Evolutionary conservation across 2,888 invertebrate genomes (phyloP).

Genomic region (Apodemia duryi): DNA sequence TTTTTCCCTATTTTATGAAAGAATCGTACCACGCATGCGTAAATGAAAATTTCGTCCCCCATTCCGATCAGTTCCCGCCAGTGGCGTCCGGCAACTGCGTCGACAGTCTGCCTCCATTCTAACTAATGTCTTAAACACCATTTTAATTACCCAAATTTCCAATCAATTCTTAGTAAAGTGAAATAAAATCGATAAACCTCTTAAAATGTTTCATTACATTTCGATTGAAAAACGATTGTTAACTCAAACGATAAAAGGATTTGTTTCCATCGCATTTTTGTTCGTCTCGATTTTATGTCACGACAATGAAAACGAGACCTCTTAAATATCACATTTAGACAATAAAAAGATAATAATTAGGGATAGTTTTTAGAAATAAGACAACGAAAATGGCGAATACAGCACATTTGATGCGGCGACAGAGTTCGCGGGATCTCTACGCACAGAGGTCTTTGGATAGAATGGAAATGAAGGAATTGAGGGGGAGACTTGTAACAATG

Average conservation of each 20-base stretch:
- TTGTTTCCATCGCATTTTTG: not conserved
- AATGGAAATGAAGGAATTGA: constrained; percentile 91
- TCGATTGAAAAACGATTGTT: constrained; percentile 20
- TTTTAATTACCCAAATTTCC: constrained; percentile 20
- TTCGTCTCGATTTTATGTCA: constrained; percentile 55
- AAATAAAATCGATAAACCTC: constrained; percentile 29
- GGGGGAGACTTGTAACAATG: constrained; percentile 86
- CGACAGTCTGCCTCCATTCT: constrained; percentile 36
- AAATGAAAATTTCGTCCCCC: constrained; percentile 31
- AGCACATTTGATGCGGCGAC: constrained; percentile 91
- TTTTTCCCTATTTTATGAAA: constrained; percentile 31
- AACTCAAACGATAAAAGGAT: not conserved
- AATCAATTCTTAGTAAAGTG: constrained; percentile 34
- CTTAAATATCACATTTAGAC: constrained; percentile 28
- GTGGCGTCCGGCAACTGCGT: constrained; percentile 41
- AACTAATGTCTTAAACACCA: constrained; percentile 17
- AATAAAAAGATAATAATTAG: constrained; percentile 34
- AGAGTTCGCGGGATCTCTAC: constrained; percentile 91
- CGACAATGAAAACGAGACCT: constrained; percentile 54
- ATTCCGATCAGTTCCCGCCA: constrained; percentile 52
- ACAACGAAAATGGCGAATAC: constrained; percentile 88
- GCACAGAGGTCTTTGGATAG: constrained; percentile 90
- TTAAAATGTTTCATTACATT: constrained; percentile 19
- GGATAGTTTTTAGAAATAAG: constrained; percentile 27
- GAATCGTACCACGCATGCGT: constrained; percentile 53